Conservation (phyloP, 1,140 invertebrate genomes). For the Drosophila ironensis region DNA sequence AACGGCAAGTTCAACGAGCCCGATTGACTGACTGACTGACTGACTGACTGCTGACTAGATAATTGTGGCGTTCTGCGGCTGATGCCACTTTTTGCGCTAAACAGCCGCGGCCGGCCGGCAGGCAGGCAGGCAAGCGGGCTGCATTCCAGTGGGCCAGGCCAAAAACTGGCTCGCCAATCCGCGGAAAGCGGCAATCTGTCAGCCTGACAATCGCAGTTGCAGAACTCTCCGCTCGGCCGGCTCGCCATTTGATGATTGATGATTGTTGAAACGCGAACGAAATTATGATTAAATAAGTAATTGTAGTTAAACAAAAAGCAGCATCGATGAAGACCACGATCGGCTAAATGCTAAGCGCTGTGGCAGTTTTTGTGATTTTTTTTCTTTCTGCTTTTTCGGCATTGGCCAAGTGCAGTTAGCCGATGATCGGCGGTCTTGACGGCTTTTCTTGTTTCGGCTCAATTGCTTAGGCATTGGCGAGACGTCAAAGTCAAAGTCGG, state of each 20-base stretch:
- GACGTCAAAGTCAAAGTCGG: slow-evolving; percentile 41
- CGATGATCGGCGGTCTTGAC: slow-evolving; percentile 36
- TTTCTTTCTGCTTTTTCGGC: slow-evolving; percentile 12
- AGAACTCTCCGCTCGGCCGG: slow-evolving; percentile 9
- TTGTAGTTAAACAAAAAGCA: slow-evolving; percentile 73
- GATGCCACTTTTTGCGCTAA: slow-evolving; percentile 71
- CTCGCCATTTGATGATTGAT: slow-evolving; percentile 75
- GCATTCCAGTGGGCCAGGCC: slow-evolving; percentile 56
- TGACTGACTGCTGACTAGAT: slow-evolving; percentile 81
- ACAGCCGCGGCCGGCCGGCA: slow-evolving; percentile 67
- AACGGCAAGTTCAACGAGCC: slow-evolving; percentile 75
- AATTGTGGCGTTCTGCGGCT: slow-evolving; percentile 77
- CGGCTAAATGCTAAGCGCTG: slow-evolving; percentile 36
- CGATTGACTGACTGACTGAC: slow-evolving; percentile 79
- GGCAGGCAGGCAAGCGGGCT: slow-evolving; percentile 51
- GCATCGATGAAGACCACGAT: slow-evolving; percentile 54
- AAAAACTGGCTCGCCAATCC: slow-evolving; percentile 34
- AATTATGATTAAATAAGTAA: slow-evolving; percentile 82
- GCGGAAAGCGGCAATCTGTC: slow-evolving; percentile 78
- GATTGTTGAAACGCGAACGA: slow-evolving; percentile 81
- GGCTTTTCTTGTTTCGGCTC: neutral
- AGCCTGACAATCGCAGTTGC: slow-evolving; percentile 70
- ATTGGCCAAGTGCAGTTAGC: slow-evolving; percentile 46
- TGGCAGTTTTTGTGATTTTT: slow-evolving; percentile 11
- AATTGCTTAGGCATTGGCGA: slow-evolving; percentile 31